Evolutionary conservation across 2,888 invertebrate species (phyloP).

Genomic region (Dryobotodes eremita): DNA sequence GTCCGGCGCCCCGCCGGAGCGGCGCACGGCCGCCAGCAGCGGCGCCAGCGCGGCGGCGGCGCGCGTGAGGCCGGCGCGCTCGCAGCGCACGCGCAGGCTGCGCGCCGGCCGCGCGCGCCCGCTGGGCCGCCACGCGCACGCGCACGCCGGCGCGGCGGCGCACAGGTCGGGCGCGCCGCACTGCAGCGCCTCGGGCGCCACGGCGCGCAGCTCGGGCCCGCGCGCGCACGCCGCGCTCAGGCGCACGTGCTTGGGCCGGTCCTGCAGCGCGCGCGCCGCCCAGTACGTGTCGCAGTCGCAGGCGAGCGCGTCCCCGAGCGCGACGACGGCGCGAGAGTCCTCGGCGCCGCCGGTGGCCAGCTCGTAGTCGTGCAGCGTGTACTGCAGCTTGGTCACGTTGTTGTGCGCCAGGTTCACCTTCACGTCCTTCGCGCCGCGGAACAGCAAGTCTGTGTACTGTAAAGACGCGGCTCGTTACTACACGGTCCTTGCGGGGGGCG

Average conservation of each 20-base stretch:
- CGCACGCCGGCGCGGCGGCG: constrained; percentile 2
- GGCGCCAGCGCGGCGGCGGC: constrained; percentile 4
- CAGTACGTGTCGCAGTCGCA: constrained; percentile 63
- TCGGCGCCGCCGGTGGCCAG: not conserved
- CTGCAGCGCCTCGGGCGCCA: not conserved
- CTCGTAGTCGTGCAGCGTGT: constrained; percentile 31
- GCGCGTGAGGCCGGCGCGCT: not conserved
- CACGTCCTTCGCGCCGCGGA: constrained; percentile 3
- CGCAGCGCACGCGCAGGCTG: constrained; percentile 1
- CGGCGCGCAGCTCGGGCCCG: not conserved
- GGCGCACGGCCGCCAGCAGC: not conserved
- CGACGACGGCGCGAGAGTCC: constrained; percentile 1
- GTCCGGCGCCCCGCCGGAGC: not conserved
- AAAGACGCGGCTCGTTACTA: not conserved
- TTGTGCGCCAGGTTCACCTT: constrained; percentile 31
- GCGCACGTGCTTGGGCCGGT: constrained; percentile 18
- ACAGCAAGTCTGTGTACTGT: constrained; percentile 58
- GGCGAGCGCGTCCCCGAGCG: constrained; percentile 17
- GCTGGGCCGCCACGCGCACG: constrained; percentile 1
- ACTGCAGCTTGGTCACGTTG: constrained; percentile 38
- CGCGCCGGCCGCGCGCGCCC: not conserved
- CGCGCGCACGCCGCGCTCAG: not conserved
- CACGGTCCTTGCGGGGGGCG: not conserved
- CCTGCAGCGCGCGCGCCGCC: constrained; percentile 49
- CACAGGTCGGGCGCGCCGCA: constrained; percentile 20